phyloP scores from a whole-genome alignment of 2,888 invertebrate species.

The Globia sparganii region DNA sequence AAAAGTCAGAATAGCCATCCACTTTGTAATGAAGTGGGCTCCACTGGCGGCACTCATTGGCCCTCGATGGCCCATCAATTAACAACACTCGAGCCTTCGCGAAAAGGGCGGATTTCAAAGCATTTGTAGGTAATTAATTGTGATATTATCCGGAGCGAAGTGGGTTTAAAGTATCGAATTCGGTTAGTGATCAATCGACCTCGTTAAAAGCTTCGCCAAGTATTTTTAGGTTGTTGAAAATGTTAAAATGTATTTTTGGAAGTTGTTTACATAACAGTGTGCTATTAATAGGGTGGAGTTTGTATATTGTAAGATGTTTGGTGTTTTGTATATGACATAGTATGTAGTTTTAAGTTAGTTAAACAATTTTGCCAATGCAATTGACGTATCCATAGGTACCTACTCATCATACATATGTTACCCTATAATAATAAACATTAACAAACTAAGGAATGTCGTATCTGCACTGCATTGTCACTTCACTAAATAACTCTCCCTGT shows the following conservation, averaged over 20 bases:
- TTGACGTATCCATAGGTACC: background rate
- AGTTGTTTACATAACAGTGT: conserved; percentile 39
- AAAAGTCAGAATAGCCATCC: conserved; percentile 34
- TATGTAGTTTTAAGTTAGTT: background rate
- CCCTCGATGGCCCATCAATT: conserved; percentile 52
- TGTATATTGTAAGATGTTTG: background rate
- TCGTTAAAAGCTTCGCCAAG: conserved; percentile 17
- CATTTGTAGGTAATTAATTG: conserved; percentile 43
- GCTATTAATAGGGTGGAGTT: conserved; percentile 27
- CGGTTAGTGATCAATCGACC: conserved; percentile 41
- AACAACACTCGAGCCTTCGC: conserved; percentile 53
- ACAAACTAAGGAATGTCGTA: background rate
- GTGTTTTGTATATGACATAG: background rate
- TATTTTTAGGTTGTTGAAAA: conserved; percentile 21
- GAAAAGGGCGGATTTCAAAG: conserved; percentile 39
- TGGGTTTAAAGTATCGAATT: conserved; percentile 54
- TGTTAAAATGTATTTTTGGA: conserved; percentile 40
- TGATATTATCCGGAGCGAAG: conserved; percentile 54
- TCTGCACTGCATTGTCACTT: background rate
- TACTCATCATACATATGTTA: background rate
- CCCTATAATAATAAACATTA: background rate
- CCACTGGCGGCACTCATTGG: conserved; percentile 38
- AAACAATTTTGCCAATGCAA: background rate
- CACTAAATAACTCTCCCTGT: background rate
- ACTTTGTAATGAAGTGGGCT: conserved; percentile 44